Conservation (phyloP, 2,888 invertebrate species). For the Boloria euphrosyne region DNA sequence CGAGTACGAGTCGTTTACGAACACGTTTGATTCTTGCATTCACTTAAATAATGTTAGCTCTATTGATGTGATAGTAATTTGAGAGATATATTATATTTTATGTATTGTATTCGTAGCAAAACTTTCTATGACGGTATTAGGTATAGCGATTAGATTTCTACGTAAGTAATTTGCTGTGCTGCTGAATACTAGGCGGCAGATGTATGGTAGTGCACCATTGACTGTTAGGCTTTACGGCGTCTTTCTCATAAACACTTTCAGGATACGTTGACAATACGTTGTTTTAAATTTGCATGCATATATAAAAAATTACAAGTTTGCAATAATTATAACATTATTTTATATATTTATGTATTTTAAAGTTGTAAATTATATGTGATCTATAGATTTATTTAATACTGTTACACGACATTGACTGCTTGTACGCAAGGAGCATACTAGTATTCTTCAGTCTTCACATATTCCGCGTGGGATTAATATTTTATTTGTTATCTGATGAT, state of each 20-base stretch:
- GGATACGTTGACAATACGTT: not conserved
- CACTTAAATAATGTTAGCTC: constrained; percentile 11
- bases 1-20: too few relatives aligned
- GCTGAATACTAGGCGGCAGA: not conserved
- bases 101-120: constrained; percentile 18
- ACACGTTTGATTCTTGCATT: not conserved
- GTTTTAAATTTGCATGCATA: not conserved
- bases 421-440: constrained; percentile 5
- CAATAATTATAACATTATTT: not conserved
- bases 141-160: not conserved
- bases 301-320: not conserved
- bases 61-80: constrained; percentile 22
- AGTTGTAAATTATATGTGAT: constrained; percentile 4
- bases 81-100: constrained; percentile 26
- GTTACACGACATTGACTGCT: constrained; percentile 2
- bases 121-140: not conserved
- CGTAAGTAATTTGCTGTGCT: constrained; percentile 8
- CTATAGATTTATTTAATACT: constrained; percentile 2
- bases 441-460: not conserved
- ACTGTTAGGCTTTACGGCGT: not conserved
- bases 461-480: not conserved
- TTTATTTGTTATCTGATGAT: not conserved
- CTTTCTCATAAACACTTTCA: not conserved
- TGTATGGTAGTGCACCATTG: not conserved
- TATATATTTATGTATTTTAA: constrained; percentile 17